Conservation (phyloP, 2,888 invertebrate genomes). For the Phaonia tiefii region DNA sequence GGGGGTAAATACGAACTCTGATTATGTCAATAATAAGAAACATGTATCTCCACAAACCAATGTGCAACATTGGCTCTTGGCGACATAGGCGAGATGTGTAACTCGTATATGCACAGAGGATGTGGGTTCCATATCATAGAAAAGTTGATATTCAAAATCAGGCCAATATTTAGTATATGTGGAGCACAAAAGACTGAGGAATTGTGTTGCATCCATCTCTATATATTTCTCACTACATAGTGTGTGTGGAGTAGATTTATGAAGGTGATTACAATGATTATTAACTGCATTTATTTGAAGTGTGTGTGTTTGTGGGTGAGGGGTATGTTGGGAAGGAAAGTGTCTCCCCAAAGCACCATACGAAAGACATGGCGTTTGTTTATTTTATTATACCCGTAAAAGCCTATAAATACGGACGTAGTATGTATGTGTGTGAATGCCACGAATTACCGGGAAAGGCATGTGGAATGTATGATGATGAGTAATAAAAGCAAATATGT, state of each 20-base stretch:
- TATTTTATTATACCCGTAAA: not conserved
- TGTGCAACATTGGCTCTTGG: too few relatives aligned
- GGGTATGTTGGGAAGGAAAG: not conserved
- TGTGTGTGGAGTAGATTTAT: slow-evolving; percentile 58
- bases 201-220: not conserved
- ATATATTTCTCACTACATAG: too few relatives aligned
- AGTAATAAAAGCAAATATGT: not conserved
- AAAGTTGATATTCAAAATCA: slow-evolving; percentile 25
- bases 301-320: not conserved
- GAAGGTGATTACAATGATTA: slow-evolving; percentile 55
- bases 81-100: not conserved
- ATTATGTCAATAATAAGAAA: too few relatives aligned
- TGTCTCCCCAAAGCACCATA: not conserved
- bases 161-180: not conserved
- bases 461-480: not conserved
- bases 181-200: not conserved
- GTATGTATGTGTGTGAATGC: not conserved
- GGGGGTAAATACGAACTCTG: too few relatives aligned
- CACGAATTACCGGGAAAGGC: slow-evolving; percentile 4
- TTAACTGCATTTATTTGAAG: slow-evolving; percentile 19
- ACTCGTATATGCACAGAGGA: not conserved
- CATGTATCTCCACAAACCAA: too few relatives aligned
- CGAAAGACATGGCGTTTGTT: slow-evolving; percentile 5
- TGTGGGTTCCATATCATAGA: slow-evolving; percentile 26
- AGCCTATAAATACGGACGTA: not conserved